These are phyloP conservation scores for Coelinius sp. DNA, from an alignment of 2,888 invertebrate species.

Conservation along the genomic window DNA sequence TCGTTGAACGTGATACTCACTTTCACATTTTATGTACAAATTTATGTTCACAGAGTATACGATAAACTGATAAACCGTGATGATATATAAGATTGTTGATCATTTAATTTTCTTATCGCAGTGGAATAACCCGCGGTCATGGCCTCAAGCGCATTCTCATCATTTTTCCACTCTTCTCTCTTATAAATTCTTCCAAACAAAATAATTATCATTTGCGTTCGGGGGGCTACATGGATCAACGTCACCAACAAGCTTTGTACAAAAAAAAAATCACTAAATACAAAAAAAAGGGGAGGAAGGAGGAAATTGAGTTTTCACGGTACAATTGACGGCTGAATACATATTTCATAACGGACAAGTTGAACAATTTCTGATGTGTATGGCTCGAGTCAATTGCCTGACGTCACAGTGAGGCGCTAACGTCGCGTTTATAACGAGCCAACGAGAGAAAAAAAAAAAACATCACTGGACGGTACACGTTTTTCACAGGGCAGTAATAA, in stretches of 20 bases:
- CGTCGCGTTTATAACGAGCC: background rate
- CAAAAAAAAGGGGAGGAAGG: too few relatives aligned
- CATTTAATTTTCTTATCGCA: background rate
- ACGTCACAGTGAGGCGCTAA: slow-evolving; percentile 5
- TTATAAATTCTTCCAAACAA: background rate
- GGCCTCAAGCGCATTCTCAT: background rate
- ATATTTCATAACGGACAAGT: slow-evolving; percentile 16
- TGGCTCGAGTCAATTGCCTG: background rate
- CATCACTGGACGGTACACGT: background rate
- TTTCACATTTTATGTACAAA: too few relatives aligned
- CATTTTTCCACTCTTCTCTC: background rate
- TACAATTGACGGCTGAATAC: background rate
- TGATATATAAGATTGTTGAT: background rate
- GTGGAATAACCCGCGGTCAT: background rate
- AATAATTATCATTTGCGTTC: background rate
- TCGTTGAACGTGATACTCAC: too few relatives aligned
- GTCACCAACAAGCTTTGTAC: too few relatives aligned
- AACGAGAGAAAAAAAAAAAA: background rate
- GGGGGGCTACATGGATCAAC: background rate
- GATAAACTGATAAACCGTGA: background rate
- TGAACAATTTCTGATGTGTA: background rate
- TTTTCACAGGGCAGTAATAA: background rate
- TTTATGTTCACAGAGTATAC: too few relatives aligned
- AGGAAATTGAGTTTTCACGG: slow-evolving; percentile 1
- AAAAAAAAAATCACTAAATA: background rate